A percentile compares a stretch with the other conserved stretches of the same genome.
Evolutionary conservation across 2,888 invertebrate genomes (phyloP).

Genomic region (Drosophila niveifrons): DNA sequence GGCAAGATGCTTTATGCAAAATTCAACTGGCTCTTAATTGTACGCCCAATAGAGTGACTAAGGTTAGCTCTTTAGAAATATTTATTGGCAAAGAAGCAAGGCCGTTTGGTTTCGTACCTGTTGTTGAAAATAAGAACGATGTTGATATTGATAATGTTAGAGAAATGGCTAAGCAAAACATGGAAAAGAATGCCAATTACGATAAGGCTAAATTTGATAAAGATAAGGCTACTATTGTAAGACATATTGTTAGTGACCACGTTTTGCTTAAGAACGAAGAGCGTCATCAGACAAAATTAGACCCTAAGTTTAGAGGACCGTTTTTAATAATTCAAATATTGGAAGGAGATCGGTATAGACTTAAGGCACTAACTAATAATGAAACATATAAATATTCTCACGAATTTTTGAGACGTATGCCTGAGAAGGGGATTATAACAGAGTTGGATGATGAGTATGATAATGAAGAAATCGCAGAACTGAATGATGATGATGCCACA

Average conservation of each 20-base stretch:
- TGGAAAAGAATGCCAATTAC: not conserved
- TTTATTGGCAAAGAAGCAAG: too few species aligned
- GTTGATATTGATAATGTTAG: too few species aligned
- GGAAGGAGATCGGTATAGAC: not conserved
- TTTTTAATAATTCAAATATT: not conserved
- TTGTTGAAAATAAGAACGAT: too few species aligned
- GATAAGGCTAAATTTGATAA: constrained; percentile 3
- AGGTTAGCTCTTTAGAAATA: too few species aligned
- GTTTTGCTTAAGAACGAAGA: too few species aligned
- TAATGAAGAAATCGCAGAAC: not conserved
- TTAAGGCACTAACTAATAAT: not conserved
- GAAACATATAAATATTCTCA: not conserved
- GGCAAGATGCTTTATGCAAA: too few species aligned
- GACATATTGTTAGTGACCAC: too few species aligned
- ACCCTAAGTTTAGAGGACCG: constrained; percentile 1
- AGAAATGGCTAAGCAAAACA: not conserved
- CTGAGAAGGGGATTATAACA: not conserved
- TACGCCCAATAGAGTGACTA: too few species aligned
- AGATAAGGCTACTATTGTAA: not conserved
- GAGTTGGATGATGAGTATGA: not conserved
- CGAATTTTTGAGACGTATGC: not conserved
- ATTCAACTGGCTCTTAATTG: too few species aligned
- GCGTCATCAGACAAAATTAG: not conserved
- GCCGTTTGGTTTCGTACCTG: too few species aligned
- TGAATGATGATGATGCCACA: too few species aligned